Conservation (phyloP, 1,140 invertebrate genomes). For the Holcopasites calliopsidis region DNA sequence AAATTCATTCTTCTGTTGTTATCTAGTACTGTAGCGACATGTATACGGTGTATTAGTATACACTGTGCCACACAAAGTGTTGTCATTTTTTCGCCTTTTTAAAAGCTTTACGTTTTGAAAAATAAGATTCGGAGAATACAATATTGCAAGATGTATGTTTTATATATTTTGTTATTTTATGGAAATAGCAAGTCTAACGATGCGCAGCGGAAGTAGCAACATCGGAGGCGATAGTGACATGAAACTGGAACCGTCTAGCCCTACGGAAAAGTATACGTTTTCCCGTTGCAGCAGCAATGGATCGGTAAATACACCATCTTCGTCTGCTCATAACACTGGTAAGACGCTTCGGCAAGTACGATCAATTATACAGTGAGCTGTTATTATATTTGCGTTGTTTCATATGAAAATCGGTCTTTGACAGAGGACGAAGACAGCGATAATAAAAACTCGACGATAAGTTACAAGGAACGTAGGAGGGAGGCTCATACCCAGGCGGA, state of each 20-base stretch:
- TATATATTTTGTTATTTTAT: conserved; percentile 15
- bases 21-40: background rate
- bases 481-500: conserved; percentile 98
- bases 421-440: conserved; percentile 95
- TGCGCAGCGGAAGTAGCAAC: conserved; percentile 45
- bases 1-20: background rate
- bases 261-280: conserved; percentile 85
- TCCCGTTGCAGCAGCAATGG: conserved; percentile 91
- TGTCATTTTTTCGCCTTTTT: background rate
- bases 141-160: conserved; percentile 6
- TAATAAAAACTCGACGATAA: conserved; percentile 88
- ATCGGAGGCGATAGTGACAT: conserved; percentile 75
- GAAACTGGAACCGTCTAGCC: conserved; percentile 85
- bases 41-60: background rate
- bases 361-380: background rate
- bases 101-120: background rate
- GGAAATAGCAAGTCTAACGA: conserved; percentile 49
- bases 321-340: conserved; percentile 93
- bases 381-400: background rate
- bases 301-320: conserved; percentile 90
- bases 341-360: conserved; percentile 21
- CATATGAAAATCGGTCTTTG: conserved; percentile 33
- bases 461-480: conserved; percentile 94
- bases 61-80: too few relatives aligned
- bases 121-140: too few relatives aligned